Percentiles rank a stretch among this genome's conserved stretches.
Conservation (phyloP, 2,797 vertebrate species). For the Falco naumanni region DNA sequence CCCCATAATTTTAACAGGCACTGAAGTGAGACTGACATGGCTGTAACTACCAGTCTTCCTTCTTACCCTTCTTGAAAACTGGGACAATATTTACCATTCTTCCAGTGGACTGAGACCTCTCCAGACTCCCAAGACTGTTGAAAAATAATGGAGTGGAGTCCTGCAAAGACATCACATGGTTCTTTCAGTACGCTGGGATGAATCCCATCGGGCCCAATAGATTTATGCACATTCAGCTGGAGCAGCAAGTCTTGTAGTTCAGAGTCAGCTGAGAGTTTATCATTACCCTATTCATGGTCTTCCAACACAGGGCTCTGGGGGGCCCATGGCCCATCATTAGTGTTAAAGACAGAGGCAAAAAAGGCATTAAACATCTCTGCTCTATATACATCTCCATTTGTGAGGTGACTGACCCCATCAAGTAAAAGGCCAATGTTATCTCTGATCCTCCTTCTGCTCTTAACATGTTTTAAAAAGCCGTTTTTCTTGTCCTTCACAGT, state of each 20-base stretch:
- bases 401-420: background rate
- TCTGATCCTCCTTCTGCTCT: background rate
- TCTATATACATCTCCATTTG: background rate
- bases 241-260: background rate
- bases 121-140: background rate
- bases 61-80: background rate
- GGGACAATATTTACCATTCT: background rate
- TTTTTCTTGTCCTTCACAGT: background rate
- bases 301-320: background rate
- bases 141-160: background rate
- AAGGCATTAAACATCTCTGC: background rate
- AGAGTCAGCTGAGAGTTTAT: background rate
- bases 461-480: fast-evolving
- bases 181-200: background rate
- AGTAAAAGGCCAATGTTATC: background rate
- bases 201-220: fast-evolving
- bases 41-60: background rate
- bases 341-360: background rate
- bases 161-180: fast-evolving
- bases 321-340: background rate
- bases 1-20: background rate
- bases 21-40: background rate
- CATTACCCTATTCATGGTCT: background rate
- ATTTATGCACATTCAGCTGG: background rate
- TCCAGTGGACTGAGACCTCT: background rate